Conservation (phyloP, 2,113 vertebrate genomes). For the Mesoclemmys tuberculata region DNA sequence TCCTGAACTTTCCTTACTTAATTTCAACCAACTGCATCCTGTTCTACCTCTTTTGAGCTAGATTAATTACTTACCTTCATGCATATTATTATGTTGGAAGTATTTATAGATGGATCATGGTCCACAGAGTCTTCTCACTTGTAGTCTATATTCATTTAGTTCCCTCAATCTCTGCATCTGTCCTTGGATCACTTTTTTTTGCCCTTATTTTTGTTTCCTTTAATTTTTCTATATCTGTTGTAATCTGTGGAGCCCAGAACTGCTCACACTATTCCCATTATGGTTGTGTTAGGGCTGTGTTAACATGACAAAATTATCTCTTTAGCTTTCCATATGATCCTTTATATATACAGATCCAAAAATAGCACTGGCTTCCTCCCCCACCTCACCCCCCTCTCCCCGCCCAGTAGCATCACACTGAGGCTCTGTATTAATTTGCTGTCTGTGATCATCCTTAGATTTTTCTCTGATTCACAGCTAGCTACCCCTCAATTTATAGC, state of each 20-base stretch:
- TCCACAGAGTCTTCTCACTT: conserved; percentile 41
- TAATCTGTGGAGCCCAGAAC: not conserved
- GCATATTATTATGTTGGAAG: conserved; percentile 11
- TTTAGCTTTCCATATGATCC: conserved; percentile 8
- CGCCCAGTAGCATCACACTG: not conserved
- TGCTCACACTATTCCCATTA: not conserved
- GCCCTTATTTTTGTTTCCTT: conserved; percentile 32
- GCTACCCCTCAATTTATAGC: not conserved
- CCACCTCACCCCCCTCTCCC: not conserved
- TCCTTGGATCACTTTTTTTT: conserved; percentile 36
- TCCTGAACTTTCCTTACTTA: conserved; percentile 25
- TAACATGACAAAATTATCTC: not conserved
- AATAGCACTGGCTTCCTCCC: not conserved
- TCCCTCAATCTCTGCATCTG: not conserved
- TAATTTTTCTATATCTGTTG: not conserved
- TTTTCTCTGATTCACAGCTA: not conserved
- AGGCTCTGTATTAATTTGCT: not conserved
- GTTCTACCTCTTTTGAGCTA: conserved; percentile 42
- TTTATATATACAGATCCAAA: not conserved
- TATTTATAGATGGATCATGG: conserved; percentile 47
- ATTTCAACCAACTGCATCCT: conserved; percentile 31
- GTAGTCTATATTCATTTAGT: conserved; percentile 43
- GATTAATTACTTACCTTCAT: conserved; percentile 37
- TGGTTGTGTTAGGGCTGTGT: not conserved
- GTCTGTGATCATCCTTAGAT: not conserved